A percentile compares a stretch with the other conserved stretches of the same genome.
These are phyloP conservation scores for Girardinichthys multiradiatus DNA, from an alignment of 2,113 vertebrate species.

Conservation along the genomic window DNA sequence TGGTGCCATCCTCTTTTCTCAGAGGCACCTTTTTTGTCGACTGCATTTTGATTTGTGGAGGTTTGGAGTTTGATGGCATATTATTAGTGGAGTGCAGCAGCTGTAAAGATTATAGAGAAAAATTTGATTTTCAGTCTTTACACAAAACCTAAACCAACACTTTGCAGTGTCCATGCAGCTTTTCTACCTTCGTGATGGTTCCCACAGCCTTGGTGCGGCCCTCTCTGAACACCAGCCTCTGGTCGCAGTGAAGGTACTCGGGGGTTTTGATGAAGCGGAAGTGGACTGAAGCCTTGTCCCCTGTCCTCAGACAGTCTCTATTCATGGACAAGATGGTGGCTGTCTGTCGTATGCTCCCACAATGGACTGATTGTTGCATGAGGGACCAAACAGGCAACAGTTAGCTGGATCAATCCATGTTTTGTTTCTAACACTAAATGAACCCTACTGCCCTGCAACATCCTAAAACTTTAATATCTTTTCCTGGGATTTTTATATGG, in stretches of 20 bases:
- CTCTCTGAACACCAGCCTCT: conserved; percentile 97
- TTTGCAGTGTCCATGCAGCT: too few species aligned
- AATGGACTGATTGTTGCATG: conserved; percentile 85
- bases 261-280: conserved; percentile 99
- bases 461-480: too few species aligned
- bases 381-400: not conserved
- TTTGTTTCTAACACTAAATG: not conserved
- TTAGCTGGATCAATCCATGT: not conserved
- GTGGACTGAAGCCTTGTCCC: conserved; percentile 97
- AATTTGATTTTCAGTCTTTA: not conserved
- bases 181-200: conserved; percentile 94
- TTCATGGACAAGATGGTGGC: conserved; percentile 98
- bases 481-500: too few species aligned
- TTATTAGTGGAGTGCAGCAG: conserved; percentile 96
- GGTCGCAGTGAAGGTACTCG: conserved; percentile 95
- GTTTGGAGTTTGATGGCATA: conserved; percentile 95
- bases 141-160: too few species aligned
- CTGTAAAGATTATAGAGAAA: conserved; percentile 68
- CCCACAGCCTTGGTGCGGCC: conserved; percentile 98
- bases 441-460: too few species aligned
- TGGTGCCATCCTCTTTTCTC: conserved; percentile 84
- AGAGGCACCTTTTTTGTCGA: conserved; percentile 89
- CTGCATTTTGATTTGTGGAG: conserved; percentile 99
- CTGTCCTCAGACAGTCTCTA: conserved; percentile 94
- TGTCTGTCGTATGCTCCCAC: conserved; percentile 96